Base-by-base conservation (phyloP, 2,888 invertebrate species). In the Nowickia ferox region DNA sequence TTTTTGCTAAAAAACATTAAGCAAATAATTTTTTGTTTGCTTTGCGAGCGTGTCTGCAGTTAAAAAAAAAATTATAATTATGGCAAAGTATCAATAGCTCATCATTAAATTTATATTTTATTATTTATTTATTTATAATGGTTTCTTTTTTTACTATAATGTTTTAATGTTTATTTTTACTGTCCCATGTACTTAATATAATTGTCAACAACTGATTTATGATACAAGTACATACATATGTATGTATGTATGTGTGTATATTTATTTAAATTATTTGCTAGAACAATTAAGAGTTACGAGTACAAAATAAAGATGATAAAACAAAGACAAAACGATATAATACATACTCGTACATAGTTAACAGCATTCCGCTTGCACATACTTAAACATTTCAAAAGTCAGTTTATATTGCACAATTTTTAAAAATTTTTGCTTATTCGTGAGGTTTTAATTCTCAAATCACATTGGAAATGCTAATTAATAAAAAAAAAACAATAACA, bases 131-230 rank as follows among this genome's bases (percentile, higher is more conserved):
- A 65, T 55, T 46, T 76, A 66, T 55, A 46, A 30, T 30, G 11
- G 46, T 48, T 42, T n/a, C 30, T 17, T 3, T 78, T 59, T 42
- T 61, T 53, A 17, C n/a, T 40, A 4, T 40, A 30, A 38, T 59
- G 42, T 40, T 57, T 76, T 22, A 13, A 22, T 57, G 15, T 68
- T 68, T 42, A 66, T 57, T 61, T 15, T 51, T 69, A 69, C 53
- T 61, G 78, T 44, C 42, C 17, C 30, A 51, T 42, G 19, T 75
- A 61, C 53, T 75, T 75, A 38, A 75, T 83, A 42, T 65, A 77
- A 83, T 72, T 59, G 71, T 66, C 77, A 72, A 83, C 51, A 77
- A 83, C 77, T 59, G 72, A 83, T 77, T 77, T 77, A 66, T 72
- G n/a, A 68, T 42, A 38, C 38, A 68, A 75, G 44, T n/a, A 30